phyloP scores from a whole-genome alignment of 2,797 vertebrate species.

The Cygnus olor region DNA sequence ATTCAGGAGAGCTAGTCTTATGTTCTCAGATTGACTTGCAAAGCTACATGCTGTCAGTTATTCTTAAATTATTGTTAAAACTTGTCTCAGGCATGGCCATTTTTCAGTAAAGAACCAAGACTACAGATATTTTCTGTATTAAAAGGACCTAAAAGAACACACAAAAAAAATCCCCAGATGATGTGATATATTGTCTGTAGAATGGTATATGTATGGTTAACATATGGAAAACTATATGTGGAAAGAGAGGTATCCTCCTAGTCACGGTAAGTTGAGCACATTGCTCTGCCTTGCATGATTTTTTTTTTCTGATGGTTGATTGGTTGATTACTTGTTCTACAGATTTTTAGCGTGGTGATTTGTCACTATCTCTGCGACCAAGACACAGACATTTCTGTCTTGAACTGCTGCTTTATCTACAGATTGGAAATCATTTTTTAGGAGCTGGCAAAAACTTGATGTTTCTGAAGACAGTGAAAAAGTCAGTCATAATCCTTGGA shows the following conservation, averaged over 20 bases:
- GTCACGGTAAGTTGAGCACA: not conserved
- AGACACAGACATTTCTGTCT: not conserved
- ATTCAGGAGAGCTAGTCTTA: not conserved
- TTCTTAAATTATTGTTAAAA: not conserved
- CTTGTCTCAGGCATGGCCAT: not conserved
- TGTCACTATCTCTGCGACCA: not conserved
- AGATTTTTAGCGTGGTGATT: not conserved
- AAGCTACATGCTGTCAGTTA: not conserved
- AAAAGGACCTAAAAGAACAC: not conserved
- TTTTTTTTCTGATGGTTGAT: not conserved
- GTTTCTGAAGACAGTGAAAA: not conserved
- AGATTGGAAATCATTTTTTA: slow-evolving; percentile 10
- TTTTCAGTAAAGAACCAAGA: not conserved
- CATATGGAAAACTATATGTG: not conserved
- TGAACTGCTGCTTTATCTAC: not conserved
- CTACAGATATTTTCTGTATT: not conserved
- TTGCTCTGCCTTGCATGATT: rapidly evolving
- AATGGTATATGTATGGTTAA: not conserved
- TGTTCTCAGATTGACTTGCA: not conserved
- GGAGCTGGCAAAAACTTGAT: slow-evolving; percentile 7
- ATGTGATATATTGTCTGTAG: not conserved
- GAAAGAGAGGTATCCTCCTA: not conserved
- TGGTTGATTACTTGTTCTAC: not conserved
- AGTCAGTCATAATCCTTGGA: not conserved
- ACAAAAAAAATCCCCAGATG: not conserved